Percentiles rank a stretch among this genome's conserved stretches.
These are phyloP conservation scores for Emmelina monodactyla DNA, from an alignment of 2,888 invertebrate genomes.

Conservation along the genomic window DNA sequence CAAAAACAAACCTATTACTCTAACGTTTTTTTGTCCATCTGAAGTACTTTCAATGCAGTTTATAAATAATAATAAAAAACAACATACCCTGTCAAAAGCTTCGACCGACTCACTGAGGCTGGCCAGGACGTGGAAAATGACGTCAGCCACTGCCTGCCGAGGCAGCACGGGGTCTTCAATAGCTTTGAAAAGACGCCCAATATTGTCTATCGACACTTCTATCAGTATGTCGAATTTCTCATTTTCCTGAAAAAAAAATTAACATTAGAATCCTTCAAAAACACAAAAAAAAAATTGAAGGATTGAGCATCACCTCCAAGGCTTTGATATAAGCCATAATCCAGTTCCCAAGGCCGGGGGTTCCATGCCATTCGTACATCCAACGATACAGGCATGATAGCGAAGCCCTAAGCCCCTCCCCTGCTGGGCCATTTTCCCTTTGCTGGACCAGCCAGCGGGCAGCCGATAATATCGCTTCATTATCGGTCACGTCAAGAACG, in stretches of 20 bases:
- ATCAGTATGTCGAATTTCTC: conserved; percentile 62
- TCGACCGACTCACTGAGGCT: conserved; percentile 67
- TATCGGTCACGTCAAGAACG: conserved; percentile 52
- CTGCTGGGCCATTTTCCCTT: conserved; percentile 40
- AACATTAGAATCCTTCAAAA: too few relatives aligned
- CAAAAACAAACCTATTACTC: too few relatives aligned
- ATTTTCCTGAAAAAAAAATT: conserved; percentile 44
- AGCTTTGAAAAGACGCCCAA: conserved; percentile 66
- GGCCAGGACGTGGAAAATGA: conserved; percentile 71
- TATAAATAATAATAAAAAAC: too few relatives aligned
- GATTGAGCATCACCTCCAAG: conserved; percentile 46
- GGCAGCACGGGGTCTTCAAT: conserved; percentile 64
- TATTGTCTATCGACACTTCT: conserved; percentile 68
- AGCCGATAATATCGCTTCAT: conserved; percentile 28
- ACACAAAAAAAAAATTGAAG: conserved; percentile 1
- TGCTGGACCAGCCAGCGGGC: conserved; percentile 49
- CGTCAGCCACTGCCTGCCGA: conserved; percentile 62
- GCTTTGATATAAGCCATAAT: conserved; percentile 72
- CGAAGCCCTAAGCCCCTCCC: conserved; percentile 67
- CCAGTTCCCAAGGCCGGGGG: conserved; percentile 71
- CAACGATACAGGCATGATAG: conserved; percentile 73
- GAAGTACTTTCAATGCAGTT: too few relatives aligned
- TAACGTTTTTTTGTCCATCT: too few relatives aligned
- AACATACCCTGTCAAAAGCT: conserved; percentile 67
- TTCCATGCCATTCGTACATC: conserved; percentile 70